phyloP scores from a whole-genome alignment of 2,888 invertebrate genomes.

The Agonopterix alstromeriana region DNA sequence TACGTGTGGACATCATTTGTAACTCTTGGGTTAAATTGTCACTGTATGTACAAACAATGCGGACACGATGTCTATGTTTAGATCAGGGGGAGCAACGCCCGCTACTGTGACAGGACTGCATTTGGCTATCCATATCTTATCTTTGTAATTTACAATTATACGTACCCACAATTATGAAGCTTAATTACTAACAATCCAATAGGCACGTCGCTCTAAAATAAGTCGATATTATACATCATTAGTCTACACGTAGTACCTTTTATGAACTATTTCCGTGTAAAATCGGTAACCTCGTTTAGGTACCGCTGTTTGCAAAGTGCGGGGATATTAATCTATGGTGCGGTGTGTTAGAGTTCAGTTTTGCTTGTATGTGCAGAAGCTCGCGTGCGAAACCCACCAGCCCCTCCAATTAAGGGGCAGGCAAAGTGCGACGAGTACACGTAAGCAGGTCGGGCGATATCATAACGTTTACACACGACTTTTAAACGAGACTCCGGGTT shows the following conservation, averaged over 20 bases:
- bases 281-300: slow-evolving; percentile 46
- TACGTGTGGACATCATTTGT: too few relatives aligned
- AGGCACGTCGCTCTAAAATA: slow-evolving; percentile 4
- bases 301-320: slow-evolving; percentile 31
- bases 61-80: too few relatives aligned
- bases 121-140: too few relatives aligned
- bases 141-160: too few relatives aligned
- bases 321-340: slow-evolving; percentile 36
- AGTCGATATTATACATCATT: slow-evolving; percentile 16
- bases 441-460: slow-evolving; percentile 57
- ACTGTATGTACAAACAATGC: too few relatives aligned
- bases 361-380: slow-evolving; percentile 41
- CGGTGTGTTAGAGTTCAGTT: slow-evolving; percentile 37
- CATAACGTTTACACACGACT: slow-evolving; percentile 60
- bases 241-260: slow-evolving; percentile 36
- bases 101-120: too few relatives aligned
- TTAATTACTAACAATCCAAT: background rate
- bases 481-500: slow-evolving; percentile 25
- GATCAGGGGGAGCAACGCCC: background rate
- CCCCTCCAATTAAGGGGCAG: slow-evolving; percentile 67
- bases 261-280: slow-evolving; percentile 45
- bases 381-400: slow-evolving; percentile 48
- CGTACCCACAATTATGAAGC: background rate
- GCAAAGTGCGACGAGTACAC: slow-evolving; percentile 62
- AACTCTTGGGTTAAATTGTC: too few relatives aligned